These are phyloP conservation scores for Tethea ocularis DNA, from an alignment of 2,888 invertebrate species.

Conservation along the genomic window DNA sequence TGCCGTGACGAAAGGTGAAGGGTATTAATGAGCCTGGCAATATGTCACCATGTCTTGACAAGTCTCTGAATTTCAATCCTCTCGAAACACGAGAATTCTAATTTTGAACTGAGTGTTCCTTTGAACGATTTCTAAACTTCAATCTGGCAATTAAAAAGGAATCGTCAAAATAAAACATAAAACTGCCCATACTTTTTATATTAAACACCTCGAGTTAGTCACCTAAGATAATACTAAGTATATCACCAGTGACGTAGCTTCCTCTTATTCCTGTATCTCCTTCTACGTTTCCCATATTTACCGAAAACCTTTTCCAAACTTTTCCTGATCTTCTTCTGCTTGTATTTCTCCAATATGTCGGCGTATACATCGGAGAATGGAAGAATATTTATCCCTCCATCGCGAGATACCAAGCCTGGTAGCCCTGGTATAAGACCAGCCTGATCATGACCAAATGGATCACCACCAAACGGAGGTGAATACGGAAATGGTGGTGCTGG, in stretches of 20 bases:
- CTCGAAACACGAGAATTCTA: too few species aligned
- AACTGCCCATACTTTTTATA: too few species aligned
- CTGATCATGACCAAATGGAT: constrained; percentile 42
- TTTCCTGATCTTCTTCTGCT: constrained; percentile 56
- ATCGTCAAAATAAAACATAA: too few species aligned
- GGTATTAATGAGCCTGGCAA: too few species aligned
- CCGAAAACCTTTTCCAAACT: constrained; percentile 47
- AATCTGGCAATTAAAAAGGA: too few species aligned
- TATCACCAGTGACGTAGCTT: neutral
- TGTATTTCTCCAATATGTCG: constrained; percentile 63
- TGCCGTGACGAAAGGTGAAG: too few species aligned
- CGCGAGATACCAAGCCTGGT: constrained; percentile 57
- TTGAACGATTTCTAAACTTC: too few species aligned
- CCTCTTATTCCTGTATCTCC: constrained; percentile 10
- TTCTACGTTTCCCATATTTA: constrained; percentile 33
- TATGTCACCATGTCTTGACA: too few species aligned
- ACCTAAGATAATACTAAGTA: too few species aligned
- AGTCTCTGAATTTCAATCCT: too few species aligned
- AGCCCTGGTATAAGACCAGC: constrained; percentile 63
- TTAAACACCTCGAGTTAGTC: too few species aligned
- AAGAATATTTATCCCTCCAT: constrained; percentile 70
- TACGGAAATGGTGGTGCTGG: constrained; percentile 10
- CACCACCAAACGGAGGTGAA: neutral
- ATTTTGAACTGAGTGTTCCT: too few species aligned
- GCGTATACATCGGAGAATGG: constrained; percentile 72